phyloP scores from a whole-genome alignment of 2,113 vertebrate genomes.

The Nematolebias whitei region DNA sequence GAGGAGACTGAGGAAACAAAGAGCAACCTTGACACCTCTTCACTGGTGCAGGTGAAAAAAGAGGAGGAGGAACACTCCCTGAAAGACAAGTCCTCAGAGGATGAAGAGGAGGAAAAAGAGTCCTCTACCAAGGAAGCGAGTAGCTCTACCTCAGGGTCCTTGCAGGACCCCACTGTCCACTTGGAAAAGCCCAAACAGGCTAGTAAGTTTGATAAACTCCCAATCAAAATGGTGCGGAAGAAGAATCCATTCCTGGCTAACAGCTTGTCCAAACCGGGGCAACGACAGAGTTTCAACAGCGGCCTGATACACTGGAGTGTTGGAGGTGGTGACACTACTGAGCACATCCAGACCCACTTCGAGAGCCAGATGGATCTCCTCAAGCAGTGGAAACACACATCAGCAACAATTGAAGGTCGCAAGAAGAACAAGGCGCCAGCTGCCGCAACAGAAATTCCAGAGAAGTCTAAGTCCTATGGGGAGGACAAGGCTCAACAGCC shows the following conservation, averaged over 20 bases:
- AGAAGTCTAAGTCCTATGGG: constrained; percentile 63
- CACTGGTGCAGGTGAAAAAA: constrained; percentile 67
- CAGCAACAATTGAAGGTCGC: constrained; percentile 61
- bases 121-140: constrained; percentile 53
- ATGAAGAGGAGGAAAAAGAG: constrained; percentile 60
- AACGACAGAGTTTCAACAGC: constrained; percentile 94
- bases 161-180: constrained; percentile 56
- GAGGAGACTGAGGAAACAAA: constrained; percentile 71
- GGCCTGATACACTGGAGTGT: constrained; percentile 97
- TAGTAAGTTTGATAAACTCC: constrained; percentile 97
- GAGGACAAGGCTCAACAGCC: constrained; percentile 52
- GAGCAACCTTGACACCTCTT: constrained; percentile 6
- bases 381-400: constrained; percentile 78
- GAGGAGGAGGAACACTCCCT: constrained; percentile 71
- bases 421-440: constrained; percentile 76
- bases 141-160: constrained; percentile 56
- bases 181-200: constrained; percentile 86
- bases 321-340: constrained; percentile 96
- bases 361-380: constrained; percentile 88
- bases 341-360: constrained; percentile 98
- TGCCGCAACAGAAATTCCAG: constrained; percentile 69
- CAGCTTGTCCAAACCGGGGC: constrained; percentile 87
- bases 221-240: constrained; percentile 91
- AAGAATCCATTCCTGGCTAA: constrained; percentile 91
- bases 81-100: constrained; percentile 61